These are phyloP conservation scores for Geococcyx californianus DNA, from an alignment of 2,113 vertebrate species.

Conservation along the genomic window DNA sequence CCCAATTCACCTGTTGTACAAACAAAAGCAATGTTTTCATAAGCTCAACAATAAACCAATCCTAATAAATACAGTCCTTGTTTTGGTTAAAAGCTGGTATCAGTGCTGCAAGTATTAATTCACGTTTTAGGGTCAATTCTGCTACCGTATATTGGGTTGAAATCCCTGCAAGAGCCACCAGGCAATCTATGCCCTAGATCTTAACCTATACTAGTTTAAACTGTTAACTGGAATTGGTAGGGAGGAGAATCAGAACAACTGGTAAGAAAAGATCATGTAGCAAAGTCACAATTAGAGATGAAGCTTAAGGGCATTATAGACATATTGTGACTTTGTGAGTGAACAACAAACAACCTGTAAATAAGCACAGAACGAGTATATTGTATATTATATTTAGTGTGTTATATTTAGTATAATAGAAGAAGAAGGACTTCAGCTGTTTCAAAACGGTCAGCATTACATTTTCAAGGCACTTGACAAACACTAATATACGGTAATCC, in stretches of 20 bases:
- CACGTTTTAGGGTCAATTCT: background rate
- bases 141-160: background rate
- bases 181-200: background rate
- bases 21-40: background rate
- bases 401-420: background rate
- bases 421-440: background rate
- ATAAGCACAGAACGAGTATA: background rate
- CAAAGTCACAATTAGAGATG: background rate
- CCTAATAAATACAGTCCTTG: background rate
- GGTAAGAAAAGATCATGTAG: background rate
- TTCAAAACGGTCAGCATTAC: background rate
- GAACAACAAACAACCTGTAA: background rate
- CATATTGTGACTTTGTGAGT: background rate
- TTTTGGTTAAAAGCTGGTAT: background rate
- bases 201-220: background rate
- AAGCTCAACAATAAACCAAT: background rate
- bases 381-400: background rate
- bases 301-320: background rate
- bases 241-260: background rate
- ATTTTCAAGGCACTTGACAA: background rate
- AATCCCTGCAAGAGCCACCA: background rate
- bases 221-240: background rate
- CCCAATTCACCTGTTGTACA: slow-evolving; percentile 88
- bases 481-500: background rate
- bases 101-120: background rate